Base-by-base conservation (phyloP, 2,113 vertebrate genomes). In the Bombycilla garrulus region DNA sequence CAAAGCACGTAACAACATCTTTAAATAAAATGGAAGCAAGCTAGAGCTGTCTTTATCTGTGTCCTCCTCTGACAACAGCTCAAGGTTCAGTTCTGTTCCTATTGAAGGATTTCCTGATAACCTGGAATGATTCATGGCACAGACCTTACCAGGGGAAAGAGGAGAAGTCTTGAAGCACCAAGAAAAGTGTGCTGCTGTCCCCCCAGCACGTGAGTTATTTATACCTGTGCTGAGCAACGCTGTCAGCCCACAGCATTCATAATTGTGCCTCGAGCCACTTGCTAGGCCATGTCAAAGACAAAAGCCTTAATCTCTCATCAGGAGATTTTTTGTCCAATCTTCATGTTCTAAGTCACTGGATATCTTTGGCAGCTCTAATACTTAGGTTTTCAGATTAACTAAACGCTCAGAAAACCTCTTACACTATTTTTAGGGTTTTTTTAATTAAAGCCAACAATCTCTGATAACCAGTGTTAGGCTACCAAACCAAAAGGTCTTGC, bases 1-100 rank as follows among this genome's bases (percentile, higher is more conserved):
- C 94, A 96, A 97, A 97, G 95, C 91, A 86, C 9, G 23, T 96
- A 94, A 96, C 66, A 96, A 96, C 81, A 78, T 95, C 96, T 94
- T 96, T 90, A 97, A 95, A 91, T 92, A 92, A 96, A 92, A 94
- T 65, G 66, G 64, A 94, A 96, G 74, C 5, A 1, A 1, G 72
- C 86, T 44, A 33, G 48, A 65, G 64, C 67, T 82, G 71, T 70
- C 67, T 93, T 57, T 80, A 36, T 53, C 70, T 62, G 61, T 21
- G 60, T 48, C 48, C 38, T 74, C 51, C 84, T 94, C 79, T 66
- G 71, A 61, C 40, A 94, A 31, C 58, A 72, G 35, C 81, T 74
- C 58, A 40, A 50, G 35, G 76, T 90, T 77, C 87, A 29, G 0
- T 58, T 54, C 54, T 38, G 21, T 31, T 80, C 45, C 19, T 1